Evolutionary conservation across 2,113 vertebrate genomes (phyloP).

Genomic region (Anoplopoma fimbria): DNA sequence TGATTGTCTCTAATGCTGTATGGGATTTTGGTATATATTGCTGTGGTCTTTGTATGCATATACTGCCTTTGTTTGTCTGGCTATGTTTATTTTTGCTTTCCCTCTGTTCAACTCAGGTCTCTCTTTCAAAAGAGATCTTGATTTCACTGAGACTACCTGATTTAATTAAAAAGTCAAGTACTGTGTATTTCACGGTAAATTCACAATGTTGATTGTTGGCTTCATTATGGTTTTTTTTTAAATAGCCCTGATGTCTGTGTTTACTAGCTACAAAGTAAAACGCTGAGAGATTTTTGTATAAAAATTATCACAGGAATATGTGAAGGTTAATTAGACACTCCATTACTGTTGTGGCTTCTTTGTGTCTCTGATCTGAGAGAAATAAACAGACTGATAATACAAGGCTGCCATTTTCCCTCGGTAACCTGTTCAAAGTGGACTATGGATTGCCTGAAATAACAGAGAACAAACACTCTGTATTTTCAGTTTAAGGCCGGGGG

Average conservation of each 20-base stretch:
- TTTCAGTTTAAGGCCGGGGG: slow-evolving; percentile 30
- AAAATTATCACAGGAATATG: slow-evolving; percentile 3
- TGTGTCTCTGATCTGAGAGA: slow-evolving; percentile 10
- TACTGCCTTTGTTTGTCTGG: neutral
- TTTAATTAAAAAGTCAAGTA: neutral
- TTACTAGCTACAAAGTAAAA: neutral
- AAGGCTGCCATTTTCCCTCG: neutral
- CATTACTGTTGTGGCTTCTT: neutral
- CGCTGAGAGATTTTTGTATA: neutral
- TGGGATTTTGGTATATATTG: neutral
- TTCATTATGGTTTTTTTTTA: neutral
- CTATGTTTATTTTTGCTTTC: neutral
- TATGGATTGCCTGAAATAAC: slow-evolving; percentile 2
- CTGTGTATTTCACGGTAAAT: neutral
- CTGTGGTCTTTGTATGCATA: neutral
- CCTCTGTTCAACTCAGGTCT: neutral
- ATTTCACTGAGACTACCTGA: neutral
- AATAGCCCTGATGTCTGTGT: neutral
- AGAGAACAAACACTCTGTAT: neutral
- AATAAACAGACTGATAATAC: neutral
- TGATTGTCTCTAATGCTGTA: neutral
- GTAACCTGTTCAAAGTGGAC: neutral
- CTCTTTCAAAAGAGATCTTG: neutral
- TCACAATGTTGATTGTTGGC: neutral
- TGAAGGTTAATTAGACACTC: slow-evolving; percentile 13